Conservation (phyloP, 2,797 vertebrate species). For the Macrochelys suwanniensis region DNA sequence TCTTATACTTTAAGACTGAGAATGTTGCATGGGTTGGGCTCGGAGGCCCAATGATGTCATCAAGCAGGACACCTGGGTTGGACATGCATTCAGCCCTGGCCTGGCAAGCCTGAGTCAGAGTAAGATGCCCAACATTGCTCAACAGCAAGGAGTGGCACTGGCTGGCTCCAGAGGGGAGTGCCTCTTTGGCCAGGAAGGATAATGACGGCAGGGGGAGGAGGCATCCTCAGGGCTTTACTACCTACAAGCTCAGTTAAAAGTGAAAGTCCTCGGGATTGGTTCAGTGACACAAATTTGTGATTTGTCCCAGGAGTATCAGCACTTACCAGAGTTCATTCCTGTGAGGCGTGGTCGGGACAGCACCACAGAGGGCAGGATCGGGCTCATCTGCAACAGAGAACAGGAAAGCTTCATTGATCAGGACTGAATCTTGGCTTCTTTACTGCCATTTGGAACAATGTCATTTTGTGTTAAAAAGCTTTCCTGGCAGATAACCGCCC, state of each 20-base stretch:
- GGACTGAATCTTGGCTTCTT: neutral
- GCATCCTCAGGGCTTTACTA: neutral
- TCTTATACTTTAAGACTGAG: neutral
- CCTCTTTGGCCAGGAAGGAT: neutral
- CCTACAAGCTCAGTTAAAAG: neutral
- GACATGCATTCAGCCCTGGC: neutral
- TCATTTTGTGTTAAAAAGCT: neutral
- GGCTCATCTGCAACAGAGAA: slow-evolving; percentile 82
- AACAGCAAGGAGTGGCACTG: neutral
- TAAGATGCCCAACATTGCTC: accelerated
- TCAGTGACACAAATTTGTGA: neutral
- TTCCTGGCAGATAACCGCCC: neutral
- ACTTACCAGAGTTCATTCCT: slow-evolving; percentile 66
- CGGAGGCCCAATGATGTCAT: neutral
- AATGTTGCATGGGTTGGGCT: neutral
- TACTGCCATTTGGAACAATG: slow-evolving; percentile 5
- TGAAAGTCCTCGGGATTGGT: neutral
- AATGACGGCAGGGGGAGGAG: neutral
- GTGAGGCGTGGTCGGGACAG: slow-evolving; percentile 65
- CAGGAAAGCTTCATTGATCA: slow-evolving; percentile 66
- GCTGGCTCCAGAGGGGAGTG: neutral
- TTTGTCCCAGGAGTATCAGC: neutral
- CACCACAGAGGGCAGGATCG: slow-evolving; percentile 75
- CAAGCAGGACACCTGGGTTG: neutral
- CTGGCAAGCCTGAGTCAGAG: accelerated